Evolutionary conservation across 2,888 invertebrate species (phyloP).

Genomic region (Allacma fusca): DNA sequence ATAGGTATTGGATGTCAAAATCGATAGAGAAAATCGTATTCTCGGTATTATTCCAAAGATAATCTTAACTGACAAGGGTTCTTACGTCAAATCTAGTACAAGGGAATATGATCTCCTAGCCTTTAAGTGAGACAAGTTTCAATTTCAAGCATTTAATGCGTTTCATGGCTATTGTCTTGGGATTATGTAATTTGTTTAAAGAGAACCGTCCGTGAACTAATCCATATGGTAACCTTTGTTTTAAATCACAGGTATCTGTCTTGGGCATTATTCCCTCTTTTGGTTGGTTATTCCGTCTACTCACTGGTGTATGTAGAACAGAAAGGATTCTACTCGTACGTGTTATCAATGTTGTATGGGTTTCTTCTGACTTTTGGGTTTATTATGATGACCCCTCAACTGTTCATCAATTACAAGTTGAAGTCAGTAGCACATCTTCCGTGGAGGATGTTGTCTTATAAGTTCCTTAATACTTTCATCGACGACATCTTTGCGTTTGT

Average conservation of each 20-base stretch:
- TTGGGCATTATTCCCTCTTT: constrained; percentile 92
- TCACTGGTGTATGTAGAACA: constrained; percentile 89
- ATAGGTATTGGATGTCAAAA: constrained; percentile 79
- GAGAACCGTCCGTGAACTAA: no score
- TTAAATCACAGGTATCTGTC: constrained; percentile 75
- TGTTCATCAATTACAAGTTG: constrained; percentile 99
- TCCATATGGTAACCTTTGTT: no score
- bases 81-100: constrained; percentile 93
- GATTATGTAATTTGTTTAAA: no score
- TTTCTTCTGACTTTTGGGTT: constrained; percentile 95
- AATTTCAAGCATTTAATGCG: neutral
- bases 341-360: constrained; percentile 95
- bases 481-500: constrained; percentile 99
- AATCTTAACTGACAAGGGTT: constrained; percentile 90
- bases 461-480: constrained; percentile 98
- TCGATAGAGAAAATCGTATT: constrained; percentile 77
- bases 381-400: constrained; percentile 99
- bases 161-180: no score
- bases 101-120: constrained; percentile 93
- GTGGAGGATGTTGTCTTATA: constrained; percentile 99
- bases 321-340: constrained; percentile 99
- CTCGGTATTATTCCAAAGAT: constrained; percentile 83
- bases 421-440: constrained; percentile 99
- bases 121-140: constrained; percentile 70
- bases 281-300: constrained; percentile 93